Evolutionary conservation across 2,797 vertebrate genomes (phyloP).

Genomic region (Manis pentadactyla): DNA sequence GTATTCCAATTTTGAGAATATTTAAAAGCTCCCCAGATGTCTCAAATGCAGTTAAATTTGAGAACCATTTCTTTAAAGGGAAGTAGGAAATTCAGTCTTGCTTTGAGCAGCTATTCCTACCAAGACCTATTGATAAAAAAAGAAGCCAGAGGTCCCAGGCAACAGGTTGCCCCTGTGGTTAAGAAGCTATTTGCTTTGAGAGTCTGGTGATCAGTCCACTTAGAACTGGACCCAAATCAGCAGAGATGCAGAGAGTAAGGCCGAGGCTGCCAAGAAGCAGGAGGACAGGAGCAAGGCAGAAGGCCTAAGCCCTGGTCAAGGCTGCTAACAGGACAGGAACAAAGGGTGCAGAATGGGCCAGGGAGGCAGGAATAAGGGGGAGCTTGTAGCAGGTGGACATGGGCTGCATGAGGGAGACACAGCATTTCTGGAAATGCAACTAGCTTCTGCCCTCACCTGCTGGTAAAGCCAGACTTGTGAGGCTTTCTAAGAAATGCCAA

Average conservation of each 20-base stretch:
- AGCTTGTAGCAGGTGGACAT: not conserved
- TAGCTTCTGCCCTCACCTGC: not conserved
- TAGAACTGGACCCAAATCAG: not conserved
- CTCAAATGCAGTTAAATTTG: not conserved
- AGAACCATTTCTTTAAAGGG: not conserved
- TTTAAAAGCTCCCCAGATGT: not conserved
- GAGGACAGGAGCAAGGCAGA: not conserved
- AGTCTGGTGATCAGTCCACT: not conserved
- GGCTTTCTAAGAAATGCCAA: not conserved
- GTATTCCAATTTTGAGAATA: not conserved
- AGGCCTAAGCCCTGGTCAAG: rapidly evolving
- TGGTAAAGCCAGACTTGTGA: too few species aligned
- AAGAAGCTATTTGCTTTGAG: not conserved
- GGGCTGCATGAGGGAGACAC: rapidly evolving
- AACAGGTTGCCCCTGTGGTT: not conserved
- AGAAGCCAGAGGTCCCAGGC: too few species aligned
- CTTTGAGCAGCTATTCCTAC: not conserved
- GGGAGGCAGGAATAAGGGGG: not conserved
- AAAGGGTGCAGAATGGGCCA: not conserved
- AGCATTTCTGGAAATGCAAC: not conserved
- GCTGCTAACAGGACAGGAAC: rapidly evolving
- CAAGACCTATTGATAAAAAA: too few species aligned
- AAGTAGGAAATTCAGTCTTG: not conserved
- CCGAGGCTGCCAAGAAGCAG: too few species aligned
- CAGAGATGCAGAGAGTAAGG: not conserved